Percentiles rank a stretch among this genome's conserved stretches.
phyloP scores from a whole-genome alignment of 2,113 vertebrate species.

The Melanotaenia duboulayi region DNA sequence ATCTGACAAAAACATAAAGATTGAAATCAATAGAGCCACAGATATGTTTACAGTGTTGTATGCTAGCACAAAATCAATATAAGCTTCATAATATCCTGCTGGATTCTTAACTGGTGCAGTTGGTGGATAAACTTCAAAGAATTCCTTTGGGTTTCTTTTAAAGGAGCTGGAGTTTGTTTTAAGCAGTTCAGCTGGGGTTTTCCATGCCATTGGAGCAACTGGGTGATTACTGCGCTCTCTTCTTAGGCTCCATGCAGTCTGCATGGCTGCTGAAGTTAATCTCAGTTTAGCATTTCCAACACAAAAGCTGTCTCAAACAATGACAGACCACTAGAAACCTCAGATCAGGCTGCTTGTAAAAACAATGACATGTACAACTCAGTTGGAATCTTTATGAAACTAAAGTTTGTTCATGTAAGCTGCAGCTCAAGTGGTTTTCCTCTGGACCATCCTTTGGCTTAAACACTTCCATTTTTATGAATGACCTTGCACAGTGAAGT shows the following conservation, averaged over 20 bases:
- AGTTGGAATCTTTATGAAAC: conserved; percentile 32
- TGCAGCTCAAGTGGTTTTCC: conserved; percentile 43
- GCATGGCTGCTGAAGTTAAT: conserved; percentile 63
- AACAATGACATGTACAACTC: conserved; percentile 51
- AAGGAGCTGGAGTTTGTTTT: conserved; percentile 41
- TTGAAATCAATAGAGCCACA: conserved; percentile 48
- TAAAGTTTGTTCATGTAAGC: conserved; percentile 62
- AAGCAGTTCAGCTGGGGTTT: conserved; percentile 52
- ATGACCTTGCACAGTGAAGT: background rate
- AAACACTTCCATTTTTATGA: background rate
- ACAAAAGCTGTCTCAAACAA: conserved; percentile 72
- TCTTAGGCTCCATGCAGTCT: conserved; percentile 46
- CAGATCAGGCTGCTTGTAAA: conserved; percentile 46
- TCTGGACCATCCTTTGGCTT: conserved; percentile 19
- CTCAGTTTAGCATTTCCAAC: conserved; percentile 78
- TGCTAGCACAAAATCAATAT: conserved; percentile 60
- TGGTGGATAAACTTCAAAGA: conserved; percentile 66
- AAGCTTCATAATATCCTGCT: conserved; percentile 47
- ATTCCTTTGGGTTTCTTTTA: conserved; percentile 48
- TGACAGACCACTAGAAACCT: conserved; percentile 52
- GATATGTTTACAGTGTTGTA: conserved; percentile 38
- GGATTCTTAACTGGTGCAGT: conserved; percentile 53
- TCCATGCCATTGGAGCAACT: conserved; percentile 41
- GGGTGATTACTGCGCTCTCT: conserved; percentile 37
- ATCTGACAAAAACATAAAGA: conserved; percentile 28